These are phyloP conservation scores for Panopea generosa DNA, from an alignment of 2,888 invertebrate genomes.

Conservation along the genomic window DNA sequence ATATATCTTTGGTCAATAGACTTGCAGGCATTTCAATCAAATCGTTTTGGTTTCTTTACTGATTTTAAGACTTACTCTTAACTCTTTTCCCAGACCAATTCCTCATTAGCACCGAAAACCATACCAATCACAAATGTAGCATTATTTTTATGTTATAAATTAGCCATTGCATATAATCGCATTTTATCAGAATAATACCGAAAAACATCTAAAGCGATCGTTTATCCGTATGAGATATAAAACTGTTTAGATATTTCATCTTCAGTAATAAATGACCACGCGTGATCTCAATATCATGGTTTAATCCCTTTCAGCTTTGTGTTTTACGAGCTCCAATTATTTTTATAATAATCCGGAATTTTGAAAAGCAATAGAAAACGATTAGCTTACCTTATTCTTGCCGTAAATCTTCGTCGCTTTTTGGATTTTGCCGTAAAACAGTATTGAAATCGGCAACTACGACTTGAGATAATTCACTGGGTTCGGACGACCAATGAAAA, in stretches of 20 bases:
- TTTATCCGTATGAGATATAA: background rate
- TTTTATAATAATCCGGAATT: slow-evolving; percentile 61
- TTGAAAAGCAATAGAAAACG: slow-evolving; percentile 62
- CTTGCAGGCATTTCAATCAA: too few relatives aligned
- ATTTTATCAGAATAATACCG: background rate
- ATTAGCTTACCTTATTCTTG: slow-evolving; percentile 58
- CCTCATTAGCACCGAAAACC: background rate
- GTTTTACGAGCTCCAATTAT: slow-evolving; percentile 58
- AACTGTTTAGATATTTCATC: slow-evolving; percentile 4
- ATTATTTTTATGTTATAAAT: background rate
- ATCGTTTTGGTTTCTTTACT: too few relatives aligned
- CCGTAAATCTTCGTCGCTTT: slow-evolving; percentile 56
- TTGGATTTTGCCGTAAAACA: slow-evolving; percentile 19
- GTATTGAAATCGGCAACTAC: background rate
- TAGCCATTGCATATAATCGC: background rate
- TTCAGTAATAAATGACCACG: slow-evolving; percentile 42
- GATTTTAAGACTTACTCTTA: too few relatives aligned
- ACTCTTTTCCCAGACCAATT: too few relatives aligned
- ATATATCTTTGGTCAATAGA: too few relatives aligned
- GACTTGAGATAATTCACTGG: background rate
- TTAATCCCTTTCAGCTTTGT: slow-evolving; percentile 47
- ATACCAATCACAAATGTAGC: background rate
- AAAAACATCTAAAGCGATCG: background rate
- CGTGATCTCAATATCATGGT: slow-evolving; percentile 16
- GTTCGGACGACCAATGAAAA: background rate